Base-by-base conservation (phyloP, 2,888 invertebrate genomes). In the Drosophila subquinaria region DNA sequence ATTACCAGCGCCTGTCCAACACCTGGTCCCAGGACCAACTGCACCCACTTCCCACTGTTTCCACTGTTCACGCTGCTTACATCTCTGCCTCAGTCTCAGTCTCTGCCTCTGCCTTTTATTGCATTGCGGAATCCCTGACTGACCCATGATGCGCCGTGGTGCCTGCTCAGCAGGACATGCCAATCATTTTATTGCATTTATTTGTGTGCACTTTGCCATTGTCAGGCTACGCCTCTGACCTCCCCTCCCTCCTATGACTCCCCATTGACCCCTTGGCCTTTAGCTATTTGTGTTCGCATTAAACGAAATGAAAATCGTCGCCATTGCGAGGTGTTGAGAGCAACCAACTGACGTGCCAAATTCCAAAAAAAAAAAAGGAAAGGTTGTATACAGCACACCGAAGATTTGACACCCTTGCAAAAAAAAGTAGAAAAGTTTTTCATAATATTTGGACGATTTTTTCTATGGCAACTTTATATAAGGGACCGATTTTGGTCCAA, bases 111-210 rank as follows among this genome's bases (percentile, higher is more conserved):
- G 9, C n/a, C 30, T 5, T 17, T 15, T 38, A 13, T 33, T 35
- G 50, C 55, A 15, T 30, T 53, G 42, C 38, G 50, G 48, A 53
- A 36, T 51, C 51, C 13, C 38, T 11, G 51, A 17, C 43, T 43
- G 42, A 45, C 61, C 51, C 40, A 43, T 20, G 45, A 27, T 27
- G 20, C 13, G 17, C 13, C 61, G 23, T 50, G 27, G 30, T 60
- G 59, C 40, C 50, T 63, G 69, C 83, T 64, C 74, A 73, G 71
- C 81, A 76, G 70, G 78, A 75, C 80, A 86, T 86, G 87, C 86
- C 86, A 83, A 88, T 86, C 88, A 86, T 86, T 86, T 86, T 80
- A 88, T 85, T 85, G 88, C 86, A 86, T 81, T 86, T 81, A 85
- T 88, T 88, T 85, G 83, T 84, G 78, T 84, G 84, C 85, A 84